Evolutionary conservation across 2,113 vertebrate genomes (phyloP), one percentile per base, ranked within the genome.

Genomic region (Neotragus pygmaeus): DNA sequence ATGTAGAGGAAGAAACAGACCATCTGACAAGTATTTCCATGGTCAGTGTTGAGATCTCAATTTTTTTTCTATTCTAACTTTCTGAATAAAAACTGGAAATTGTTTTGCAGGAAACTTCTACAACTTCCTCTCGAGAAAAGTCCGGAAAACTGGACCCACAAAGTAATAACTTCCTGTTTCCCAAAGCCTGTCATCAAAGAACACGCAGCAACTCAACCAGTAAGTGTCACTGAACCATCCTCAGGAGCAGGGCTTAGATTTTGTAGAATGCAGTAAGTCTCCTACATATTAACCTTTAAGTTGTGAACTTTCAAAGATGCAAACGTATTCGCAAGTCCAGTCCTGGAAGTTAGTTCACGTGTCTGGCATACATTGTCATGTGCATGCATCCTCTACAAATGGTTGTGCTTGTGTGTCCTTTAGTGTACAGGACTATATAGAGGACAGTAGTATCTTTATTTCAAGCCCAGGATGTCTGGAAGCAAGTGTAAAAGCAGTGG

Each of bases 121-220:
- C 97, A 58, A 94, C 98, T 30, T 80, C 97, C 55, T 98, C 97
- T 90, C 98, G 98, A 88, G 99, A 99, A 88, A 99, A 98, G 87
- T 66, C 96, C 80, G 95, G 95, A 85, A 98, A 98, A 51, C 92
- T n/a, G 97, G 99, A 98, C 96, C 87, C 51, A 28, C 98, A 83
- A 90, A 98, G 98, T 28, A 97, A 98, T 47, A 97, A 82, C 86
- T 98, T 98, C 86, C 95, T 98, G 83, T 96, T 98, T 33, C 98
- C 97, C 66, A 99, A 98, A 95, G 98, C 75, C 51, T 94, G 94
- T 53, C 99, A 98, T 84, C 99, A 98, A 28, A 98, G 99, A 97
- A 99, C 98, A 25, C 99, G 99, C 64, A 99, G 99, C 97, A 99
- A 99, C 97, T 99, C 99, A 49, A 99, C 99, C 88, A 99, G 99